phyloP scores from a whole-genome alignment of 2,797 vertebrate genomes.

The Gouania willdenowi region DNA sequence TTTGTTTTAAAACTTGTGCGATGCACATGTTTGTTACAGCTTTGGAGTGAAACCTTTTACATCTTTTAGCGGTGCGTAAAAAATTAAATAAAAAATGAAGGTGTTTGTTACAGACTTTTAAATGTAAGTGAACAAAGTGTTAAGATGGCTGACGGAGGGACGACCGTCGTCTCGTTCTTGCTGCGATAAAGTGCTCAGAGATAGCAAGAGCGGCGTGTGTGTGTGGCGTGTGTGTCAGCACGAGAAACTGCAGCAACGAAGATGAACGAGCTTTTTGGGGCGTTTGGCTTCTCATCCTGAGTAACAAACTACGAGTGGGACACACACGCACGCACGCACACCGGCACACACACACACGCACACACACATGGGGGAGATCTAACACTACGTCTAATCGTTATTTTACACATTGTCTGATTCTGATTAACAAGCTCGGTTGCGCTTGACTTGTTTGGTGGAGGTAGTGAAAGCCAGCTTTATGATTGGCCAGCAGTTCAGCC shows the following conservation, averaged over 20 bases:
- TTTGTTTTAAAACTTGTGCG: too few relatives aligned
- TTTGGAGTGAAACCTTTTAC: slow-evolving; percentile 22
- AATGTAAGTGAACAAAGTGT: slow-evolving; percentile 1
- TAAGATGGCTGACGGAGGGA: slow-evolving; percentile 39
- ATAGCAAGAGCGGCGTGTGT: slow-evolving; percentile 32
- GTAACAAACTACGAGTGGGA: slow-evolving; percentile 7
- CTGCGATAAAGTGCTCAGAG: slow-evolving; percentile 77
- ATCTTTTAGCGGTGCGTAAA: slow-evolving; percentile 14
- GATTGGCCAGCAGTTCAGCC: slow-evolving; percentile 49
- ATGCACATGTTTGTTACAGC: too few relatives aligned
- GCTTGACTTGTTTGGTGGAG: slow-evolving; percentile 55
- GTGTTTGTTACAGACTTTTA: too few relatives aligned
- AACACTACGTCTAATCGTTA: background rate
- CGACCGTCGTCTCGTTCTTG: slow-evolving; percentile 57
- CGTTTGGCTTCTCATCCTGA: slow-evolving; percentile 29
- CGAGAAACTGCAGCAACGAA: slow-evolving; percentile 17
- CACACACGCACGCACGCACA: slow-evolving; percentile 10
- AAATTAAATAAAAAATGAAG: background rate
- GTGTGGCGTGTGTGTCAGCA: background rate
- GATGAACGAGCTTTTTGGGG: slow-evolving; percentile 7
- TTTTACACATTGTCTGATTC: slow-evolving; percentile 47
- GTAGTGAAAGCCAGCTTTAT: slow-evolving; percentile 54
- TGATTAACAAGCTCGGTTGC: slow-evolving; percentile 37
- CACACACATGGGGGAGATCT: slow-evolving; percentile 29
- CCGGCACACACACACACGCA: slow-evolving; percentile 3